Base-by-base conservation (phyloP, 1,140 invertebrate species). In the Zaprionus africanus region DNA sequence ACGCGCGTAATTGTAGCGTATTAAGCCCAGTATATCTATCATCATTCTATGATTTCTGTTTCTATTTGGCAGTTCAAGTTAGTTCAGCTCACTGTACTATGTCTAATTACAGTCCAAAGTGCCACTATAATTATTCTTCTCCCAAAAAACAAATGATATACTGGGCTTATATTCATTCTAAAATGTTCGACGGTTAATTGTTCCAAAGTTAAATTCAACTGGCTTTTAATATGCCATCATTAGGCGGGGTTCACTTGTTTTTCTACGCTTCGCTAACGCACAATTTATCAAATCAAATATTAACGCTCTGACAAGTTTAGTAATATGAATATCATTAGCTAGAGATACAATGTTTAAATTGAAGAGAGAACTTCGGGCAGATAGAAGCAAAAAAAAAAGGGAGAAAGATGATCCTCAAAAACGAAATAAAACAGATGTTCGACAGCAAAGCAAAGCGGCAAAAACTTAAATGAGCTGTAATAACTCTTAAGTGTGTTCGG, bases 241-340 rank as follows among this genome's bases (percentile, higher is more conserved):
- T 78, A 65, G 17, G 41, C 5, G 11, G 60, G 36, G 72, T 49
- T 57, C 65, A 75, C 59, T 28, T 49, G 15, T 28, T 61, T 78
- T 75, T 69, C 65, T 75, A 78, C 68, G 77, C 77, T 76, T 71
- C 73, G 77, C 43, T 62, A 59, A 58, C 62, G 13, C 22, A 22
- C 58, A 34, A 65, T 61, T 69, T 69, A 49, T n/a, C n/a, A 64
- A 61, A 75, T 56, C 19, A 64, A 60, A 64, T 56, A 79, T 76
- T 62, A 66, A 62, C 73, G 73, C 73, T 53, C 76, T 76, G 73
- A 79, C 77, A 76, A 76, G 58, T 76, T 71, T 24, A 69, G 31
- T 11, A 28, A 41, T 61, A 67, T 22, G 74, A 7, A 67, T 68
- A 81, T 51, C n/a, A 49, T 68, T 51, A 60, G 64, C 38, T n/a